phyloP scores from a whole-genome alignment of 2,113 vertebrate genomes.

The Oreotrochilus melanogaster region DNA sequence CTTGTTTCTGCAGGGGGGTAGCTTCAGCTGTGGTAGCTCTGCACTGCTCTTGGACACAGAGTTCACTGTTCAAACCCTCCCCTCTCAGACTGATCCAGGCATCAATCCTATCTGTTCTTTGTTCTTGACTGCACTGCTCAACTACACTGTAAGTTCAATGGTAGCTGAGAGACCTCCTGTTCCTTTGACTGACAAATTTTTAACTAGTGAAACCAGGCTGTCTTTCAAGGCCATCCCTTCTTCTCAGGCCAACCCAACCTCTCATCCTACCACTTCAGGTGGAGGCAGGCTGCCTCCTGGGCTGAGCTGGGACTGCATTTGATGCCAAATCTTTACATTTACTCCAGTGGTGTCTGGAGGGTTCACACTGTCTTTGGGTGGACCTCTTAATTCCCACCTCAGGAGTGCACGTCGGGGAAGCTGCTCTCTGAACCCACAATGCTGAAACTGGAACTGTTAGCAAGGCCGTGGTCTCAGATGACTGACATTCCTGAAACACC shows the following conservation, averaged over 20 bases:
- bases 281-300: not conserved
- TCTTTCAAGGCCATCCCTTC: not conserved
- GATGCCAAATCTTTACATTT: not conserved
- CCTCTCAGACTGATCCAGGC: not conserved
- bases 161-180: not conserved
- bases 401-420: not conserved
- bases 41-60: rapidly evolving
- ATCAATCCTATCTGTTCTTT: not conserved
- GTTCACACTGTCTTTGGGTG: not conserved
- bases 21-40: not conserved
- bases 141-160: rapidly evolving
- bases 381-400: not conserved
- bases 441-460: slow-evolving; percentile 50
- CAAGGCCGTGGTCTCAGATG: slow-evolving; percentile 39
- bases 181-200: not conserved
- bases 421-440: not conserved
- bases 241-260: not conserved
- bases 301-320: not conserved
- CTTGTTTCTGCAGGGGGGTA: rapidly evolving
- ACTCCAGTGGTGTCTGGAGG: not conserved
- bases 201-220: not conserved
- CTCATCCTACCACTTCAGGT: not conserved
- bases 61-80: not conserved
- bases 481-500: slow-evolving; percentile 55
- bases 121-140: not conserved